phyloP scores from a whole-genome alignment of 2,797 vertebrate genomes.

The Arremon aurantiirostris region DNA sequence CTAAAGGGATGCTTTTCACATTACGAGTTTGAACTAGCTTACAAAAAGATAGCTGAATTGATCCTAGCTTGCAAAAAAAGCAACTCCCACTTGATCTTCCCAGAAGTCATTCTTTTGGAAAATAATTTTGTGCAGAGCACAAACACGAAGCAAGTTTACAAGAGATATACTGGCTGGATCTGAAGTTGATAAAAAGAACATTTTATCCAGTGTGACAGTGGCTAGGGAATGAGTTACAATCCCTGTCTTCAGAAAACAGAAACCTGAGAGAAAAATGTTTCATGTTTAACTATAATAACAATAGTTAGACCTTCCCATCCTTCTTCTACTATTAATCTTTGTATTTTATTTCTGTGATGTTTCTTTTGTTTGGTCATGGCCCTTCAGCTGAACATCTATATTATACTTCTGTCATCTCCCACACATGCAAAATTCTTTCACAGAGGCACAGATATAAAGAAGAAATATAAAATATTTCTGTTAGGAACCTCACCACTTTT shows the following conservation, averaged over 20 bases:
- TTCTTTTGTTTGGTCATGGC: background rate
- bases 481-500: background rate
- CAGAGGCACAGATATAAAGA: background rate
- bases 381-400: constrained; percentile 8
- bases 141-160: background rate
- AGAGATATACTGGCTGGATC: background rate
- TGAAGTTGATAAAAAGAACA: background rate
- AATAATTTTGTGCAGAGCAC: background rate
- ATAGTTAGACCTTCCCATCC: background rate
- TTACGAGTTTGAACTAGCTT: background rate
- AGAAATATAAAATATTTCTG: background rate
- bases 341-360: constrained; percentile 1
- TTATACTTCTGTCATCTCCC: background rate
- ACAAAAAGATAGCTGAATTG: background rate
- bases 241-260: constrained; percentile 19
- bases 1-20: background rate
- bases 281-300: background rate
- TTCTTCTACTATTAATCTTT: constrained; percentile 24
- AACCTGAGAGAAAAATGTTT: constrained; percentile 30
- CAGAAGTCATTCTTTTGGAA: background rate
- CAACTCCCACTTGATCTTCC: background rate
- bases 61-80: background rate
- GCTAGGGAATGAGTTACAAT: background rate
- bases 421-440: background rate
- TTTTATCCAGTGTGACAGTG: background rate